Conservation (phyloP, 2,113 vertebrate genomes). For the Columbina picui region DNA sequence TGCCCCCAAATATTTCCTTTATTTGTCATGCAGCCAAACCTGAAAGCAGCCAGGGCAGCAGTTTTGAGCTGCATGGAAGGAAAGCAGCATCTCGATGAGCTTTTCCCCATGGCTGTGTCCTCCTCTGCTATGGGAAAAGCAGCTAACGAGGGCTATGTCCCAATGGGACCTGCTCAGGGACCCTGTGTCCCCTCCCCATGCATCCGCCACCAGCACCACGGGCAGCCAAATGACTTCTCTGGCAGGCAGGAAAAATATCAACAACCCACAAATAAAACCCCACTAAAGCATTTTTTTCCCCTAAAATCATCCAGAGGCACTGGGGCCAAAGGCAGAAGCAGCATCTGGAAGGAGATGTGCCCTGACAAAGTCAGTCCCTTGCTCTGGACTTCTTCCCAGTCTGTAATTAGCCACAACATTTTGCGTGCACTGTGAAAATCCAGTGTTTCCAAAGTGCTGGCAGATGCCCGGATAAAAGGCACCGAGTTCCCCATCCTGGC, state of each 20-base stretch:
- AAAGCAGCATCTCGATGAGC: not conserved
- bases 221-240: not conserved
- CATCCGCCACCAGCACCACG: rapidly evolving
- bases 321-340: not conserved
- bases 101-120: not conserved
- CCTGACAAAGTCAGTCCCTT: not conserved
- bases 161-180: not conserved
- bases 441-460: rapidly evolving
- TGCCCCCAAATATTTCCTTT: conserved; percentile 18
- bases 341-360: not conserved
- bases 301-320: not conserved
- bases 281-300: rapidly evolving
- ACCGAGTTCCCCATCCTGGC: rapidly evolving
- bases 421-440: rapidly evolving
- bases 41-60: not conserved
- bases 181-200: not conserved
- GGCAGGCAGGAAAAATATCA: not conserved
- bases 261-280: not conserved
- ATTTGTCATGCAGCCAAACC: not conserved
- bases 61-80: not conserved
- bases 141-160: rapidly evolving
- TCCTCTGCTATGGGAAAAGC: not conserved
- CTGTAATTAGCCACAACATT: not conserved
- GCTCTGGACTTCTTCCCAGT: not conserved
- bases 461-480: rapidly evolving